Base-by-base conservation (phyloP, 1,140 invertebrate species). In the Asobara japonica region DNA sequence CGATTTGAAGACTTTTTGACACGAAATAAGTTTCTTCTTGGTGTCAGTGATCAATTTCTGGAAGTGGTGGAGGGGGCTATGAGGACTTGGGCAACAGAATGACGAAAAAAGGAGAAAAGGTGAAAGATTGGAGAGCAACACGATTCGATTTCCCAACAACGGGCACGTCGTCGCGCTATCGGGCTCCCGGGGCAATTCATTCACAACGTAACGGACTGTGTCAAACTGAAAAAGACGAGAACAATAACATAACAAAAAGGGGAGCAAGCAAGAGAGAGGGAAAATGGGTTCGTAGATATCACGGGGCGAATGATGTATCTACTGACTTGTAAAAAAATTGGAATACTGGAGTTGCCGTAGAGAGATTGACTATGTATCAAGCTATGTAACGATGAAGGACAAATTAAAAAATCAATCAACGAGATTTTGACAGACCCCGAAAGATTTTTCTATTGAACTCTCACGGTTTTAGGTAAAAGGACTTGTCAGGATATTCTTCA, bases 291-390 rank as follows among this genome's bases (percentile, higher is more conserved):
- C 31, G 13, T 31, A 62, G n/a, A 31, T 62, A 62, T 30, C 7
- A 69, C 71, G 65, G 71, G 77, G 48, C 45, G 66, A 73, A 36
- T 60, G 71, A 65, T 76, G 74, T 80, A 77, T 80, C 80, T 80
- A 80, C 77, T 74, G 79, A 78, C 78, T 77, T 71, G 72, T 38
- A 67, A 56, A 73, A 80, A n/a, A n/a, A n/a, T n/a, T n/a, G n/a
- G n/a, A n/a, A n/a, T n/a, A n/a, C n/a, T n/a, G n/a, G n/a, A n/a
- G n/a, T n/a, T n/a, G n/a, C n/a, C n/a, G n/a, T n/a, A n/a, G n/a
- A n/a, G n/a, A n/a, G n/a, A n/a, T n/a, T n/a, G n/a, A n/a, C n/a
- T n/a, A n/a, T n/a, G n/a, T n/a, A n/a, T n/a, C n/a, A n/a, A n/a
- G n/a, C n/a, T n/a, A n/a, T n/a, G n/a, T n/a, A n/a, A n/a, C n/a